Evolutionary conservation across 2,888 invertebrate species (phyloP).

Genomic region (Drosophila nigritarsus): DNA sequence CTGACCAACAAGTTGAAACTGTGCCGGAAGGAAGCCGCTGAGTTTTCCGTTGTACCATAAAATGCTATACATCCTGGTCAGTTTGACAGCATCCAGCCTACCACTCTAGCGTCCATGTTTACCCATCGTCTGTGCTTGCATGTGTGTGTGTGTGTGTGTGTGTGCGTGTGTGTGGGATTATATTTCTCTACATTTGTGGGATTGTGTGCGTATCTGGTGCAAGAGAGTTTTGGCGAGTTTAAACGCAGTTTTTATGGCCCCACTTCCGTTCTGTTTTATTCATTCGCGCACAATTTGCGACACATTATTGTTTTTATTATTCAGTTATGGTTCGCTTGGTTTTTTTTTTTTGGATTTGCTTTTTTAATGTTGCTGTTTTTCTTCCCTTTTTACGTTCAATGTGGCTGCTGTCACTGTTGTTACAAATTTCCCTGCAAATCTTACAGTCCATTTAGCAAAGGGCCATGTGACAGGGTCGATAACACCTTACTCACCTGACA

Average conservation of each 20-base stretch:
- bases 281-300: conserved; percentile 75
- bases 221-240: conserved; percentile 56
- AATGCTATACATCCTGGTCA: conserved; percentile 71
- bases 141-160: not conserved
- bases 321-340: conserved; percentile 40
- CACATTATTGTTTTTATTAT: conserved; percentile 77
- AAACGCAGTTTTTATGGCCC: conserved; percentile 71
- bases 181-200: conserved; percentile 9
- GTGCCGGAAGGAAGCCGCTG: conserved; percentile 74
- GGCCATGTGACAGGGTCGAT: conserved; percentile 39
- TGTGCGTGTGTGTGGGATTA: not conserved
- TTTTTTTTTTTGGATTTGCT: not conserved
- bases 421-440: conserved; percentile 52
- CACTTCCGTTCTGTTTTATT: conserved; percentile 76
- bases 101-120: conserved; percentile 43
- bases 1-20: conserved; percentile 56
- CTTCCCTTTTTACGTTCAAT: not conserved
- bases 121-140: conserved; percentile 26
- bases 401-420: conserved; percentile 18
- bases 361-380: not conserved
- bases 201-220: conserved; percentile 27
- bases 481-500: conserved; percentile 37
- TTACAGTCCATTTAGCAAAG: conserved; percentile 65
- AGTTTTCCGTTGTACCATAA: conserved; percentile 76
- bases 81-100: conserved; percentile 32